Base-by-base conservation (phyloP, 2,113 vertebrate species). In the Agelaius phoeniceus region DNA sequence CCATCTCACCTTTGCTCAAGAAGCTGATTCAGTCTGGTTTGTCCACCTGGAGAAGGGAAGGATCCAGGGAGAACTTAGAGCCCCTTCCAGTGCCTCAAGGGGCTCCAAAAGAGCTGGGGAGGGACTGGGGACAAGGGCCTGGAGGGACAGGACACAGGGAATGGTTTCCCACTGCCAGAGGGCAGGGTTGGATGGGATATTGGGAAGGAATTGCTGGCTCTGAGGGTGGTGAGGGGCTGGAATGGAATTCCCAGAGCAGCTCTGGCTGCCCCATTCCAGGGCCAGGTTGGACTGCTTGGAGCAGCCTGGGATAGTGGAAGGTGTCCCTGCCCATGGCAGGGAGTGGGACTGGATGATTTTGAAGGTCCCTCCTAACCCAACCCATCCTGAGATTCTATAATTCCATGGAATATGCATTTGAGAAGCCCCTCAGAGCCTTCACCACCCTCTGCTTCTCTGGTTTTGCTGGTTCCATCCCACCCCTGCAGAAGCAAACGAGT, bases 401-500 rank as follows among this genome's bases (percentile, higher is more conserved):
- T 68, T 68, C 30, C 2, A 0, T 37, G 44, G 37, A 68, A 31
- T 11, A 18, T 5, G 37, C 13, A 14, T 27, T 67, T 17, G 9
- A 52, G 37, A 26, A 43, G 44, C 44, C 31, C 22, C 37, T 44
- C 0, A 0, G 63, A 51, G 62, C 1, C 0, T 12, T 59, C 44
- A 37, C 14, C 26, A 37, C 17, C 26, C 21, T 68, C 27, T 68
- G 31, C 72, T 52, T 22, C 37, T 27, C 44, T 51, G 44, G 62
- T 4, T 59, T 59, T 86, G 35, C 83, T 51, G 17, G 5, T 18
- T 59, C 52, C 44, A 17, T 24, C 62, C 52, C 72, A 52, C 11
- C 21, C 54, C 54, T 0, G 4, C 31, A 26, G 5, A 6, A 30
- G 16, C 8, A 58, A 43, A 76, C 10, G 1, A 16, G 8, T 35